phyloP scores from a whole-genome alignment of 2,888 invertebrate species.

The Leptopilina myrica region DNA sequence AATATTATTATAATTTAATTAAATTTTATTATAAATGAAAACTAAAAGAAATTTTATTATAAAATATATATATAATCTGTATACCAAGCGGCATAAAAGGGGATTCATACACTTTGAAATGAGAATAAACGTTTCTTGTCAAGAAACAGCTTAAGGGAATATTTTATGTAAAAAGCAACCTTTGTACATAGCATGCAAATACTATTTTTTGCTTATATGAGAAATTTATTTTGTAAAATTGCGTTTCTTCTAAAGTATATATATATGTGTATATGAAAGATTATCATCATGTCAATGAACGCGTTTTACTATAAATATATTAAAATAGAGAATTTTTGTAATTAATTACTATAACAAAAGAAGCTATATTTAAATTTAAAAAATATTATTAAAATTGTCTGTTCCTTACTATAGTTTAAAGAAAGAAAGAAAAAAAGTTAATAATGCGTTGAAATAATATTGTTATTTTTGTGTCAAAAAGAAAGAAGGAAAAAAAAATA shows the following conservation, averaged over 20 bases:
- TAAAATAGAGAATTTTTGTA: background rate
- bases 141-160: background rate
- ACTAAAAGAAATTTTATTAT: no score
- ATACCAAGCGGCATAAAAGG: no score
- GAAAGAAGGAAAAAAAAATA: background rate
- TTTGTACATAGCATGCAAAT: conserved; percentile 8
- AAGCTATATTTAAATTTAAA: background rate
- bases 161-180: conserved; percentile 1
- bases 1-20: background rate
- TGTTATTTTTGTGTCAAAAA: conserved; percentile 31
- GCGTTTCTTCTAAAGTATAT: background rate
- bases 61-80: no score
- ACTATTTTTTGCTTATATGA: conserved; percentile 8
- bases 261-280: background rate
- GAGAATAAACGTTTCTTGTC: background rate
- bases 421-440: background rate
- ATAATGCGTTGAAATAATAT: conserved; percentile 9
- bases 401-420: conserved; percentile 25
- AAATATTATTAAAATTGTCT: background rate
- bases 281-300: no score
- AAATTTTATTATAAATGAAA: no score
- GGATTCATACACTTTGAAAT: no score
- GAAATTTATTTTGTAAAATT: conserved; percentile 7
- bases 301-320: background rate
- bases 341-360: background rate